A percentile compares a stretch with the other conserved stretches of the same genome.
Evolutionary conservation across 1,140 invertebrate genomes (phyloP).

Genomic region (Macrobrachium rosenbergii): DNA sequence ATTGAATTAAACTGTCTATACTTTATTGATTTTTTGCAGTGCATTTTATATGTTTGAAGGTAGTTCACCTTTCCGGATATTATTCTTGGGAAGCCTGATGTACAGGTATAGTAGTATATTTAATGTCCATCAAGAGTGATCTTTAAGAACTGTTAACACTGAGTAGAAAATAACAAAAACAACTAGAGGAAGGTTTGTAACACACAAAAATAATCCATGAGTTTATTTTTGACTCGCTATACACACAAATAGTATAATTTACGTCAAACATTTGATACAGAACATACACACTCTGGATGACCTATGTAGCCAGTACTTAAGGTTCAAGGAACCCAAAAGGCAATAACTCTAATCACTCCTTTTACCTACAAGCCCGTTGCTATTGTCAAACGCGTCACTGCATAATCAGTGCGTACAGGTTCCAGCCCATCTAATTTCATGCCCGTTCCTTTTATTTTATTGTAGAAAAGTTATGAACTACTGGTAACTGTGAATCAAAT

Average conservation of each 20-base stretch:
- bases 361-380: conserved; percentile 4
- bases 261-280: conserved; percentile 17
- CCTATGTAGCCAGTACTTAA: background rate
- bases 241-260: conserved; percentile 30
- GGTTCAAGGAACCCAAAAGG: conserved; percentile 27
- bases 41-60: too few relatives aligned
- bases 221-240: conserved; percentile 18
- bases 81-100: too few relatives aligned
- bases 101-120: background rate
- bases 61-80: too few relatives aligned
- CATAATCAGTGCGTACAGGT: background rate
- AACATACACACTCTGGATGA: conserved; percentile 25
- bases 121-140: background rate
- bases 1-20: too few relatives aligned
- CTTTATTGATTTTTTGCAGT: too few relatives aligned
- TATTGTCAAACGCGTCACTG: conserved; percentile 2
- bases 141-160: too few relatives aligned
- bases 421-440: too few relatives aligned
- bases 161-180: background rate
- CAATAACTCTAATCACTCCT: background rate
- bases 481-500: too few relatives aligned
- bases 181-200: background rate
- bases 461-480: too few relatives aligned
- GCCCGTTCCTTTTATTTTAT: too few relatives aligned
- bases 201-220: conserved; percentile 5